Conservation (phyloP, 2,113 vertebrate genomes). For the Emydura subglobosa region DNA sequence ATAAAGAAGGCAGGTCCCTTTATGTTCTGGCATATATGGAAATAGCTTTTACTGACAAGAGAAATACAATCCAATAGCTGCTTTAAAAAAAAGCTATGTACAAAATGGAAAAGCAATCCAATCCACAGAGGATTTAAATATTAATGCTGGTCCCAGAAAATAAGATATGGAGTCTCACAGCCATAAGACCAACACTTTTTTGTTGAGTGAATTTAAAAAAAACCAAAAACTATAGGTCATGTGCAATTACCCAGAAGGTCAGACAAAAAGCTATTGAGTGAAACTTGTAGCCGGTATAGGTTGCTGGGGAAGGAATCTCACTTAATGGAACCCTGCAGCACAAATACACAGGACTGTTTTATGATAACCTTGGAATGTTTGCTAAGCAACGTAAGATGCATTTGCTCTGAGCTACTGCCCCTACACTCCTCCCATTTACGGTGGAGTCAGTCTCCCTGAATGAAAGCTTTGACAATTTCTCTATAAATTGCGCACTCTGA, state of each 20-base stretch:
- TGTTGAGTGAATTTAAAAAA: neutral
- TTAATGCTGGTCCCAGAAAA: neutral
- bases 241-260: slow-evolving; percentile 32
- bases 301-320: neutral
- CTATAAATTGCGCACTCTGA: neutral
- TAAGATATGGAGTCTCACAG: slow-evolving; percentile 3
- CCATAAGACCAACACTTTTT: neutral
- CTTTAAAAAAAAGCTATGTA: neutral
- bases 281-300: neutral
- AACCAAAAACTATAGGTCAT: slow-evolving; percentile 24
- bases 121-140: neutral
- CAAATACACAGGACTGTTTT: neutral
- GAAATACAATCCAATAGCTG: neutral
- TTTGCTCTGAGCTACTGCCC: slow-evolving; percentile 35
- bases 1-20: neutral
- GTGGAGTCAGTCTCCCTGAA: neutral
- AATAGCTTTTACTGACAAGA: neutral
- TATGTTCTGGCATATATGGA: neutral
- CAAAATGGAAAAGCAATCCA: neutral
- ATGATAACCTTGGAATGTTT: slow-evolving; percentile 52
- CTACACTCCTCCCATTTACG: neutral
- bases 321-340: neutral
- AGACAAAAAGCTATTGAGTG: slow-evolving; percentile 30
- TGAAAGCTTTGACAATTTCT: slow-evolving; percentile 20
- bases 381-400: slow-evolving; percentile 38